Percentiles rank a stretch among this genome's conserved stretches.
These are phyloP conservation scores for Drosophila lini DNA, from an alignment of 1,140 invertebrate genomes.

Conservation along the genomic window DNA sequence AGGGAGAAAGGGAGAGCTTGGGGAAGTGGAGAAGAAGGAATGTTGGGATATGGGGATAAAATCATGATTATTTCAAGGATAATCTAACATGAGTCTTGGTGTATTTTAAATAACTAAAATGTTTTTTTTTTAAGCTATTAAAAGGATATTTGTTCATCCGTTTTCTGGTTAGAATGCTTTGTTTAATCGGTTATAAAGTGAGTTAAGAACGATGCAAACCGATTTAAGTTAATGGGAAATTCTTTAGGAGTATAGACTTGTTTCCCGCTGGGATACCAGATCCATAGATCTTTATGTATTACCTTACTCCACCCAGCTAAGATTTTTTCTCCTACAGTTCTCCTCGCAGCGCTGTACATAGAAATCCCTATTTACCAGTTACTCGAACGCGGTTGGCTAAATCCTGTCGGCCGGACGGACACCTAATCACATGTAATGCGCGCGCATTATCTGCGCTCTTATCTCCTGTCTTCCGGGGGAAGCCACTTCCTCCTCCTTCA, in stretches of 20 bases:
- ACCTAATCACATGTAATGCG: slow-evolving; percentile 85
- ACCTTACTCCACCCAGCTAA: slow-evolving; percentile 45
- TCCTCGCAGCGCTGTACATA: slow-evolving; percentile 15
- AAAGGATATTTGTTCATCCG: background rate
- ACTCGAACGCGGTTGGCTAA: slow-evolving; percentile 79
- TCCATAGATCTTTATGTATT: slow-evolving; percentile 3
- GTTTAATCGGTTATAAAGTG: no score
- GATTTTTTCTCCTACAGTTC: background rate
- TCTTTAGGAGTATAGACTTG: background rate
- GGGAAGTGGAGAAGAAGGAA: slow-evolving; percentile 28
- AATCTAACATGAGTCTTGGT: background rate
- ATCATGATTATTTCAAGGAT: background rate
- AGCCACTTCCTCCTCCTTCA: slow-evolving; percentile 15
- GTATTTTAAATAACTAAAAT: no score
- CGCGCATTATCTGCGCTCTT: slow-evolving; percentile 84
- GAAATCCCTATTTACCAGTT: slow-evolving; percentile 65
- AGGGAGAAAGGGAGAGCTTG: slow-evolving; percentile 49
- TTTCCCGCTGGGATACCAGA: background rate
- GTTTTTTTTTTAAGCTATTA: no score
- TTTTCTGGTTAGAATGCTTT: background rate
- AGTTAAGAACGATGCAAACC: no score
- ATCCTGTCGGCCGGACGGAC: slow-evolving; percentile 72
- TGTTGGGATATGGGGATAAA: slow-evolving; percentile 18
- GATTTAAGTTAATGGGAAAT: background rate
- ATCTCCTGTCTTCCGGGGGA: slow-evolving; percentile 53